Evolutionary conservation across 2,888 invertebrate species (phyloP).

Genomic region (Drosophila cracens): DNA sequence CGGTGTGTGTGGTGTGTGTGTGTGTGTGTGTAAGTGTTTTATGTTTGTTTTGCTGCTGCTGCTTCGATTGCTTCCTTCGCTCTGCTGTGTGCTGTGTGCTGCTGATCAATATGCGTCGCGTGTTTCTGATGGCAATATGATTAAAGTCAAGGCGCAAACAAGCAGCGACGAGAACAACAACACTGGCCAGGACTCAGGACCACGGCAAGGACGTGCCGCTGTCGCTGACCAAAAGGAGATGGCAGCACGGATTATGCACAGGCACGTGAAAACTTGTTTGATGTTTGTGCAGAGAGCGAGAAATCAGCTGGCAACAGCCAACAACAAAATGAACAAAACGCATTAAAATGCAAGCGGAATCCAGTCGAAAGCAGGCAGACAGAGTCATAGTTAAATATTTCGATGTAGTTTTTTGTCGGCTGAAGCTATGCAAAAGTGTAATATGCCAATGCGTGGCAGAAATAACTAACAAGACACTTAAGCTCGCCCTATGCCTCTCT

Average conservation of each 20-base stretch:
- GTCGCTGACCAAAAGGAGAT: conserved; percentile 35
- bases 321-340: conserved; percentile 27
- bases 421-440: conserved; percentile 64
- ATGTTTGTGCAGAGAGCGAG: conserved; percentile 56
- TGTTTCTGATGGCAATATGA: conserved; percentile 75
- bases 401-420: conserved; percentile 1
- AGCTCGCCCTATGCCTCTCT: neutral
- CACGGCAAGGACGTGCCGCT: conserved; percentile 27
- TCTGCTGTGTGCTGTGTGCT: neutral
- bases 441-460: conserved; percentile 59
- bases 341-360: conserved; percentile 13
- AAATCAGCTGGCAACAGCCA: conserved; percentile 61
- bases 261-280: conserved; percentile 75
- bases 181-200: conserved; percentile 11
- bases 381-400: neutral
- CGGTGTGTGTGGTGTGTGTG: neutral
- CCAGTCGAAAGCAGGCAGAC: neutral
- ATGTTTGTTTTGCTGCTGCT: conserved; percentile 55
- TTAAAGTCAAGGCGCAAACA: conserved; percentile 76
- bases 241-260: conserved; percentile 69
- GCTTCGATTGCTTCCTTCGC: conserved; percentile 24
- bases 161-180: conserved; percentile 36
- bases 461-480: conserved; percentile 17
- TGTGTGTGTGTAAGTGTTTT: conserved; percentile 20
- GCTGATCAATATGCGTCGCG: conserved; percentile 69